These are phyloP conservation scores for Megastigmus dorsalis DNA, from an alignment of 2,888 invertebrate species.

Conservation along the genomic window DNA sequence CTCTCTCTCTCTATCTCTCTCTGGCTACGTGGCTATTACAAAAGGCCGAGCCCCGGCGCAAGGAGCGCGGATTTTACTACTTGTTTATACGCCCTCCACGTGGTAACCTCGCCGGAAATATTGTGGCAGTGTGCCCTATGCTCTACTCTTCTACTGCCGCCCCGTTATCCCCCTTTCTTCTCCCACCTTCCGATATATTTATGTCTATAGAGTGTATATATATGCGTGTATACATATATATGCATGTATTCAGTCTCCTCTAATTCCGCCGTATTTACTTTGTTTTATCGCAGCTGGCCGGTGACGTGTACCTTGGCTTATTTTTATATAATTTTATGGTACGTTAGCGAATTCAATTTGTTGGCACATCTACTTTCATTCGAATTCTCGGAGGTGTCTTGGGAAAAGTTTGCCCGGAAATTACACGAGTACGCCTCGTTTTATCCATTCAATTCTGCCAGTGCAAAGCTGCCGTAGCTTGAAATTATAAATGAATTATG, in stretches of 20 bases:
- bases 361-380: neutral
- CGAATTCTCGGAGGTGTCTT: no score
- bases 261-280: slow-evolving; percentile 3
- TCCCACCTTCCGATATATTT: neutral
- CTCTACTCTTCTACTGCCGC: neutral
- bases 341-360: neutral
- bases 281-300: no score
- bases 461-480: no score
- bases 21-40: neutral
- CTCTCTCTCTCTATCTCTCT: neutral
- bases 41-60: neutral
- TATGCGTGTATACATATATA: neutral
- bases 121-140: slow-evolving; percentile 7
- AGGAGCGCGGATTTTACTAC: slow-evolving; percentile 41
- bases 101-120: slow-evolving; percentile 34
- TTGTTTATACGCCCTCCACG: slow-evolving; percentile 41
- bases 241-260: slow-evolving; percentile 2
- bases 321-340: neutral
- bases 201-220: no score
- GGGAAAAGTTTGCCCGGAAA: no score
- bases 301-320: neutral
- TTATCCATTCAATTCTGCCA: no score
- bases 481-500: no score
- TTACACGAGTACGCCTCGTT: no score
- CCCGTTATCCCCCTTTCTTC: neutral